A percentile compares a stretch with the other conserved stretches of the same genome.
Evolutionary conservation across 2,797 vertebrate genomes (phyloP).

Genomic region (Enteromius mattozi): DNA sequence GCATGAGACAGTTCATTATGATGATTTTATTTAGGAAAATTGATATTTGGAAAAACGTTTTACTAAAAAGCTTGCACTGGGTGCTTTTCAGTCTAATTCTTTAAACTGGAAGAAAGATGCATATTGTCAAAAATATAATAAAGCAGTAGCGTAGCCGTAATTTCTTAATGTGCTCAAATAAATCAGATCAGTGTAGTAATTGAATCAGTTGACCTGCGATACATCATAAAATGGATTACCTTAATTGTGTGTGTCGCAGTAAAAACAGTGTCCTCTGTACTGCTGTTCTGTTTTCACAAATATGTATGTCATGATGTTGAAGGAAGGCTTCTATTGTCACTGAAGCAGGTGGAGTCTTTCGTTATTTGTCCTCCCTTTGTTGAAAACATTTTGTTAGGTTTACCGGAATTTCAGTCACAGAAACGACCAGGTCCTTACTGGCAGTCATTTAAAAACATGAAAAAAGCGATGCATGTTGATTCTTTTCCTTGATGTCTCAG

Average conservation of each 20-base stretch:
- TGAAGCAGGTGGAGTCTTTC: slow-evolving; percentile 22
- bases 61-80: background rate
- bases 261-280: background rate
- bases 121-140: background rate
- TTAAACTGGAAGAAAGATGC: background rate
- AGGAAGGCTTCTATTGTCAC: background rate
- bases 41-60: background rate
- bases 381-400: background rate
- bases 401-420: background rate
- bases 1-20: background rate
- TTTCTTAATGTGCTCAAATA: background rate
- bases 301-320: slow-evolving; percentile 2
- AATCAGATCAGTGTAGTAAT: background rate
- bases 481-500: background rate
- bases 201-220: background rate
- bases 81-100: background rate
- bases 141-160: background rate
- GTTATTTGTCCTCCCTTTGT: background rate
- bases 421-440: background rate
- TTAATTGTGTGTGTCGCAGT: background rate
- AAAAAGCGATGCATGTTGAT: background rate
- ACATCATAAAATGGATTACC: slow-evolving; percentile 31
- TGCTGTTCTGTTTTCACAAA: background rate
- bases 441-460: background rate
- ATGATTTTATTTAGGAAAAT: background rate